Percentiles rank a stretch among this genome's conserved stretches.
These are phyloP conservation scores for Siniperca undulata DNA, from an alignment of 2,797 vertebrate species.

Conservation along the genomic window DNA sequence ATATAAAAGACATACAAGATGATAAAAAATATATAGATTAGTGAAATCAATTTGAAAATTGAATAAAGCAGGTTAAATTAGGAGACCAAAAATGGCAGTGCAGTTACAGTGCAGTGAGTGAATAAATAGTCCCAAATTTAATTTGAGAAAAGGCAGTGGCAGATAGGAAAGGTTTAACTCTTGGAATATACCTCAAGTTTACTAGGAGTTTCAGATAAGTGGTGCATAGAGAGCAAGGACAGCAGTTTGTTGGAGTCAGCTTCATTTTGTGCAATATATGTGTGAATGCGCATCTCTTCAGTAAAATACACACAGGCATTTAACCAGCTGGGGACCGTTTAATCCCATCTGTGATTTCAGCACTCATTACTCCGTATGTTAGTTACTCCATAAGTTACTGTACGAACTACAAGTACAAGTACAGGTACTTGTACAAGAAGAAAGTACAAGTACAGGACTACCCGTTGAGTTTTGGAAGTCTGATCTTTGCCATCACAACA, in stretches of 20 bases:
- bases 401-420: no score
- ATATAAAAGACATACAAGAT: not conserved
- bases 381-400: no score
- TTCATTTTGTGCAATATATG: not conserved
- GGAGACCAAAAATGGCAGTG: not conserved
- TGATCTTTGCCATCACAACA: no score
- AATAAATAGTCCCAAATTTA: not conserved
- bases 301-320: no score
- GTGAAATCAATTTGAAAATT: not conserved
- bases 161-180: not conserved
- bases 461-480: no score
- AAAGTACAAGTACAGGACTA: no score
- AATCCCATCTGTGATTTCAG: no score
- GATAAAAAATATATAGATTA: not conserved
- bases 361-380: no score
- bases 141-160: constrained; percentile 1
- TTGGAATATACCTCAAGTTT: not conserved
- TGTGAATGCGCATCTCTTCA: not conserved
- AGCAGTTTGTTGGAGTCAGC: not conserved
- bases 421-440: no score
- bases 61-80: not conserved
- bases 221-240: not conserved
- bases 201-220: not conserved
- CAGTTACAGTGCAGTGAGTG: not conserved
- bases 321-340: no score